Evolutionary conservation across 2,797 vertebrate species (phyloP).

Genomic region (Siniperca scherzeri): DNA sequence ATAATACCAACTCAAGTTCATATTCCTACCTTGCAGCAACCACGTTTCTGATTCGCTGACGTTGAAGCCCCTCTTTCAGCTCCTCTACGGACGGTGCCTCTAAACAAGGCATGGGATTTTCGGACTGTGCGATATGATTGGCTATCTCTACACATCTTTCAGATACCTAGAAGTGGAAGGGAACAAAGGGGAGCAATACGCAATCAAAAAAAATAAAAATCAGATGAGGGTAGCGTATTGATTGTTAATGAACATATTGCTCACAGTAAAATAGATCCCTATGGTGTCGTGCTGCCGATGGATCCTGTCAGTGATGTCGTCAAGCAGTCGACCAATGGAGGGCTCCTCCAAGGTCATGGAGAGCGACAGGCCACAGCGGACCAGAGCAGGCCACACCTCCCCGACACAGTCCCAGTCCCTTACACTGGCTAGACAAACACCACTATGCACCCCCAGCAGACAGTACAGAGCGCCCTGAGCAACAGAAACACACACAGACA

Average conservation of each 20-base stretch:
- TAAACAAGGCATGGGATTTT: slow-evolving; percentile 75
- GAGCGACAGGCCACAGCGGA: slow-evolving; percentile 93
- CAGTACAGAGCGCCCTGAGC: slow-evolving; percentile 96
- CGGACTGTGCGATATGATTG: slow-evolving; percentile 84
- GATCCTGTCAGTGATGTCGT: slow-evolving; percentile 95
- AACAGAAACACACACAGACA: slow-evolving; percentile 18
- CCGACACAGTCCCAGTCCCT: slow-evolving; percentile 96
- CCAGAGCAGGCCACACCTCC: slow-evolving; percentile 94
- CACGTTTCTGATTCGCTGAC: slow-evolving; percentile 90
- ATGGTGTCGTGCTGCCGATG: slow-evolving; percentile 96
- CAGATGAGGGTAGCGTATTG: background rate
- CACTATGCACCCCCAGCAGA: slow-evolving; percentile 91
- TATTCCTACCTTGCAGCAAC: slow-evolving; percentile 88
- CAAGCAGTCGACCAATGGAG: slow-evolving; percentile 93
- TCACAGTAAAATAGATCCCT: slow-evolving; percentile 94
- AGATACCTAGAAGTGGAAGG: slow-evolving; percentile 84
- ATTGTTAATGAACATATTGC: slow-evolving; percentile 41
- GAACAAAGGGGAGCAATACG: background rate
- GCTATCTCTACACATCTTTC: slow-evolving; percentile 88
- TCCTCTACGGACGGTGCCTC: slow-evolving; percentile 83
- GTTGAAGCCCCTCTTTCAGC: slow-evolving; percentile 88
- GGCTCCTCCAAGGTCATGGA: slow-evolving; percentile 95
- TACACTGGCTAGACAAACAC: slow-evolving; percentile 89
- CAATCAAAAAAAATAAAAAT: slow-evolving; percentile 11
- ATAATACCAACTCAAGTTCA: background rate